Evolutionary conservation across 2,797 vertebrate species (phyloP).

Genomic region (Sitta carolinensis): DNA sequence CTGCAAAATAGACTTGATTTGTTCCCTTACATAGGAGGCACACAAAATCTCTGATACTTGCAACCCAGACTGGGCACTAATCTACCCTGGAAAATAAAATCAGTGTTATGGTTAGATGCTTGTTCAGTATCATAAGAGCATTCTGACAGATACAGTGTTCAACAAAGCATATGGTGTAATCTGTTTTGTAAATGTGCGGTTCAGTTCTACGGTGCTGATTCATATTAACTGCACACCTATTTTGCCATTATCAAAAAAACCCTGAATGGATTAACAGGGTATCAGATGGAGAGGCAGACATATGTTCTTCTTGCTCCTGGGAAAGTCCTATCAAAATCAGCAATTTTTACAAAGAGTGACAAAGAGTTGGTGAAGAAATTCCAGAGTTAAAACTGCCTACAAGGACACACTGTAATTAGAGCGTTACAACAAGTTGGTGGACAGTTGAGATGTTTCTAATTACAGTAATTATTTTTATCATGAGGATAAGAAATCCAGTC

Average conservation of each 20-base stretch:
- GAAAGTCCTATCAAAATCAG: background rate
- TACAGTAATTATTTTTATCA: background rate
- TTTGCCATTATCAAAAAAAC: background rate
- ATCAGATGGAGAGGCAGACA: background rate
- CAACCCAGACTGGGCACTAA: background rate
- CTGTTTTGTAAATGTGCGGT: background rate
- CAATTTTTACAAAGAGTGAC: background rate
- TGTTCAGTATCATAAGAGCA: background rate
- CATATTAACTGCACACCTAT: background rate
- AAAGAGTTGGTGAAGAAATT: background rate
- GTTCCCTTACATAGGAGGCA: background rate
- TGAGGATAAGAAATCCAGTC: background rate
- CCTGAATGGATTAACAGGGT: background rate
- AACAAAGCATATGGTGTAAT: background rate
- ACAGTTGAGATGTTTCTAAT: background rate
- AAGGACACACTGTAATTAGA: background rate
- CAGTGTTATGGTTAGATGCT: background rate
- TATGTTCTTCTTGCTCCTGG: background rate
- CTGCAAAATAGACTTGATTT: constrained; percentile 5
- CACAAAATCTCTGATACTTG: background rate
- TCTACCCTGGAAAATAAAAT: background rate
- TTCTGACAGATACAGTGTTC: background rate
- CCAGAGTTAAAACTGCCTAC: background rate
- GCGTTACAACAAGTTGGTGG: background rate
- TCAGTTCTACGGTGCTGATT: background rate